Evolutionary conservation across 2,888 invertebrate genomes (phyloP), one percentile per base, ranked within the genome.

Genomic region (Protula sp.): DNA sequence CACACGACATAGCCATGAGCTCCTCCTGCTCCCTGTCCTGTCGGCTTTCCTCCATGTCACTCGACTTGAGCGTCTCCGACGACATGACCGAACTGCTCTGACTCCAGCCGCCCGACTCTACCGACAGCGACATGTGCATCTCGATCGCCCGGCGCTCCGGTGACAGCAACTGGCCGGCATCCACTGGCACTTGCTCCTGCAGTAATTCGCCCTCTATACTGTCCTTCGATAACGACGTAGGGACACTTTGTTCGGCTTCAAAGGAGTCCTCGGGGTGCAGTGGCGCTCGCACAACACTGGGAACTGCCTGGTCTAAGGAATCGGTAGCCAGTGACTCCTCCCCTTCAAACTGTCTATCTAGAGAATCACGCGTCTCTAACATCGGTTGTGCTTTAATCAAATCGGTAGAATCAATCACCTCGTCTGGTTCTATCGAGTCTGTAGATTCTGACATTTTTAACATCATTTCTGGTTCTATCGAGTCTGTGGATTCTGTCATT

Each of bases 41-140:
- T n/a, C 47, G n/a, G 1, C n/a, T 9, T 30, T 47, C 58, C 22
- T 54, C 59, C 45, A 52, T 54, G 28, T 48, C 62, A 38, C 48
- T 53, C 24, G 60, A 60, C 38, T 56, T 55, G 45, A 61, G 47
- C 5, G 60, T 63, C 38, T 60, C 60, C 45, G 62, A 54, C 29
- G 61, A 57, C 26, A 57, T 38, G 31, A 51, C 27, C 14, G 62
- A 58, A 47, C 58, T 60, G 45, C 50, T 57, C 45, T 62, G 62
- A 50, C 59, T 62, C 57, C 56, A 61, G 24, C 61, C 57, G 52
- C 69, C 70, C 30, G 76, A 75, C 62, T 78, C 77, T 52, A 71
- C 66, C n/a, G 77, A 77, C 27, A 73, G 72, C 59, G 73, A 71
- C 76, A 76, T 76, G 30, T 74, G 28, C 63, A 47, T 48, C 9